phyloP scores from a whole-genome alignment of 2,113 vertebrate genomes.

The Gopherus flavomarginatus region DNA sequence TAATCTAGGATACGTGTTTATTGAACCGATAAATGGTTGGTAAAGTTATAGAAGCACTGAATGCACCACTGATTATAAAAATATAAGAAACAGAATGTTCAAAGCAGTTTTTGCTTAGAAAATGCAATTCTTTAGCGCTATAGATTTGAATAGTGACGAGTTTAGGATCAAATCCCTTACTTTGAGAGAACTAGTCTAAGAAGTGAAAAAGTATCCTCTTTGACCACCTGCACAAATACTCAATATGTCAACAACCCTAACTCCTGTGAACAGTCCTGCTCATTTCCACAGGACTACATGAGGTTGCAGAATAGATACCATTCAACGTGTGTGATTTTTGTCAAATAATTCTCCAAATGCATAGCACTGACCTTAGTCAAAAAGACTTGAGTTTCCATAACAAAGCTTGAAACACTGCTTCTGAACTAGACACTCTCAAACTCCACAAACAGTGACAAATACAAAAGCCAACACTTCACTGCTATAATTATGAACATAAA shows the following conservation, averaged over 20 bases:
- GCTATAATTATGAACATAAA: background rate
- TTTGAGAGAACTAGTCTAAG: background rate
- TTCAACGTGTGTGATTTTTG: background rate
- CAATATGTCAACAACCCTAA: background rate
- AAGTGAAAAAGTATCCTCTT: background rate
- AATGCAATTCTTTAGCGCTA: background rate
- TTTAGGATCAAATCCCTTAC: background rate
- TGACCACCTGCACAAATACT: background rate
- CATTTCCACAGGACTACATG: background rate
- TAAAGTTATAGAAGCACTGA: background rate
- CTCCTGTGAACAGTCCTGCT: background rate
- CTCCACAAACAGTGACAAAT: background rate
- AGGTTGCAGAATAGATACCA: background rate
- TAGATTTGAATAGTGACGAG: background rate
- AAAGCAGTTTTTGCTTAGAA: background rate
- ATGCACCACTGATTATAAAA: background rate
- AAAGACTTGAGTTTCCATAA: background rate
- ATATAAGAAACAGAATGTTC: background rate
- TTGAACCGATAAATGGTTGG: background rate
- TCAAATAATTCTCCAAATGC: background rate
- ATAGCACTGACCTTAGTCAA: background rate
- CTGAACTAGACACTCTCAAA: conserved; percentile 14
- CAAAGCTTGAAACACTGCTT: conserved; percentile 4
- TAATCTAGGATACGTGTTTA: background rate
- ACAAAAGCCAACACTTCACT: background rate